These are phyloP conservation scores for Parnassius glacialis DNA, from an alignment of 2,888 invertebrate genomes.

Conservation along the genomic window DNA sequence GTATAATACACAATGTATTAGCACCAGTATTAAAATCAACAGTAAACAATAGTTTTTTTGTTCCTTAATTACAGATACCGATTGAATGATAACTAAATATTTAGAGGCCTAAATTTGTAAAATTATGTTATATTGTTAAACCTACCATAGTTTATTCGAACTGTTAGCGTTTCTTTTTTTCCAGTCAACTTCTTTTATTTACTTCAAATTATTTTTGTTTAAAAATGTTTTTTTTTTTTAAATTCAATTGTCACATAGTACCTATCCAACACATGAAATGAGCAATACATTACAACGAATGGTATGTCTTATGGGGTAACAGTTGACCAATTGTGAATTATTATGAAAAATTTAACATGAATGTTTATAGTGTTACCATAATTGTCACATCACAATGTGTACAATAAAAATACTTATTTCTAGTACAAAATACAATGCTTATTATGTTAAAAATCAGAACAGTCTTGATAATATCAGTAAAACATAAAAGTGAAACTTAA, in stretches of 20 bases:
- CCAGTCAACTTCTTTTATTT: background rate
- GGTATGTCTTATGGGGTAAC: conserved; percentile 32
- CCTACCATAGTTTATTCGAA: too few species aligned
- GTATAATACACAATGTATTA: conserved; percentile 34
- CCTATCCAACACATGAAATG: conserved; percentile 10
- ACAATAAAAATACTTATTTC: too few species aligned
- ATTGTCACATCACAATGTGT: too few species aligned
- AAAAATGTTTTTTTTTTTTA: background rate
- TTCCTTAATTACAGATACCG: conserved; percentile 30
- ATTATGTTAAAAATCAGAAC: too few species aligned
- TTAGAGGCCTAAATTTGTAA: conserved; percentile 32
- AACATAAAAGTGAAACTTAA: background rate
- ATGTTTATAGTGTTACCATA: conserved; percentile 14
- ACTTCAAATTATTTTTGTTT: conserved; percentile 1
- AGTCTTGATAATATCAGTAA: too few species aligned
- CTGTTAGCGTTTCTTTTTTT: background rate
- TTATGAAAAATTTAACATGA: conserved; percentile 4
- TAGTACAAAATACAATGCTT: too few species aligned
- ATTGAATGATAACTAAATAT: conserved; percentile 22
- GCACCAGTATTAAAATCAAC: conserved; percentile 31
- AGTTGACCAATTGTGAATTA: conserved; percentile 29
- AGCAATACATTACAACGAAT: conserved; percentile 38
- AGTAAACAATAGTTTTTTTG: conserved; percentile 31
- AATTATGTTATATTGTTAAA: background rate
- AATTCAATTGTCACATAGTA: background rate